Conservation (phyloP, 2,888 invertebrate genomes). For the Lacanobia oleracea region DNA sequence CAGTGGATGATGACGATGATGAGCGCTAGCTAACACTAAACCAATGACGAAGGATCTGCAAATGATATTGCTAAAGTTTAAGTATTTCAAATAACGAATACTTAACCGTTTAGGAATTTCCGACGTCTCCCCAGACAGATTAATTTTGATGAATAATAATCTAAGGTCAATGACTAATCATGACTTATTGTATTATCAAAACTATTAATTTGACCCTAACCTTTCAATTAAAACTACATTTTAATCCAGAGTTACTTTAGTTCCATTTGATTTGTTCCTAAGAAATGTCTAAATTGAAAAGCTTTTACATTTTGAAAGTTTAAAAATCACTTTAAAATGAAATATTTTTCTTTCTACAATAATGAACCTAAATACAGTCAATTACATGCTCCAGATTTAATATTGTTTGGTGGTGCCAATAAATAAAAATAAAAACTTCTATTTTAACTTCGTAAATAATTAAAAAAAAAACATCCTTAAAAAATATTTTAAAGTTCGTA, state of each 20-base stretch:
- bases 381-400: not conserved
- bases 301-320: not conserved
- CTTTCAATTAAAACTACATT: constrained; percentile 16
- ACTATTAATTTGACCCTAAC: constrained; percentile 1
- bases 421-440: not conserved
- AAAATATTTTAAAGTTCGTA: not conserved
- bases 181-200: not conserved
- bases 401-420: not conserved
- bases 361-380: not conserved
- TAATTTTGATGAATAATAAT: constrained; percentile 6
- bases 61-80: not conserved
- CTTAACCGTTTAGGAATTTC: not conserved
- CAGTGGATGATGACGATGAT: too few species aligned
- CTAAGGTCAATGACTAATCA: not conserved
- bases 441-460: too few species aligned
- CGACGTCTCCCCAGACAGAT: not conserved
- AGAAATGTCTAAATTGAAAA: not conserved
- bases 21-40: too few species aligned
- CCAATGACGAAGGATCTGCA: not conserved
- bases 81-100: constrained; percentile 4
- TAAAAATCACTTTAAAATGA: constrained; percentile 1
- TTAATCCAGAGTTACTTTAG: not conserved
- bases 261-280: constrained; percentile 9
- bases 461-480: too few species aligned
- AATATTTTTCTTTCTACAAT: too few species aligned